Base-by-base conservation (phyloP, 2,797 vertebrate genomes). In the Australoheros facetus region DNA sequence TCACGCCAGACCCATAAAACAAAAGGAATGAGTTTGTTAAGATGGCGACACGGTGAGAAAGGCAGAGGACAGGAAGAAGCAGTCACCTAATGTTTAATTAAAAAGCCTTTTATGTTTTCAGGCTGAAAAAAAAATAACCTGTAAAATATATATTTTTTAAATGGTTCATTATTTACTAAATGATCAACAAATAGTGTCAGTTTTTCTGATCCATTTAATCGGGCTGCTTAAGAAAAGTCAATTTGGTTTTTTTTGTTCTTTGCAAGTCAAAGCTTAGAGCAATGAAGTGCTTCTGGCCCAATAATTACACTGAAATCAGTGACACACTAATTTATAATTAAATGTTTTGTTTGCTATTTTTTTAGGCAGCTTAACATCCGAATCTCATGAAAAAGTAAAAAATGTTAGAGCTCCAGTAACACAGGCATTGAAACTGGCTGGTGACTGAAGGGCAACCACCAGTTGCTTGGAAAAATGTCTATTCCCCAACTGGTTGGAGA, bases 1-100 rank as follows among this genome's bases (percentile, higher is more conserved):
- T 71, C 30, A 71, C 37, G 30, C 51, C 69, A 55, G 30, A 21
- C 30, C 19, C 19, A 55, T 71, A 71, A 55, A 71, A 71, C 51
- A 55, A 37, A 17, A 39, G 51, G 32, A 55, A 54, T 34, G n/a
- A 71, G 69, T 23, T 4, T 54, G 62, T 30, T 28, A 48, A 42
- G 1, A 9, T 30, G 42, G 2, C 23, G 3, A 51, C 42, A 30
- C 30, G 5, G 1, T 5, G 42, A 69, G 26, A 51, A 69, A 48
- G 23, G 14, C 39, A 64, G 39, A 12, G 62, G 23, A 23, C 62
- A 28, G 60, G 39, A 66, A 19, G 39, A 66, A 7, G 16, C 62
- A 4, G 26, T 17, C 30, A 5, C 26, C 17, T n/a, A 2, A 30
- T 51, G 62, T 69, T 69, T 45, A 51, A 69, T 69, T 69, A 12